Base-by-base conservation (phyloP, 1,140 invertebrate species). In the Amphibalanus amphitrite region DNA sequence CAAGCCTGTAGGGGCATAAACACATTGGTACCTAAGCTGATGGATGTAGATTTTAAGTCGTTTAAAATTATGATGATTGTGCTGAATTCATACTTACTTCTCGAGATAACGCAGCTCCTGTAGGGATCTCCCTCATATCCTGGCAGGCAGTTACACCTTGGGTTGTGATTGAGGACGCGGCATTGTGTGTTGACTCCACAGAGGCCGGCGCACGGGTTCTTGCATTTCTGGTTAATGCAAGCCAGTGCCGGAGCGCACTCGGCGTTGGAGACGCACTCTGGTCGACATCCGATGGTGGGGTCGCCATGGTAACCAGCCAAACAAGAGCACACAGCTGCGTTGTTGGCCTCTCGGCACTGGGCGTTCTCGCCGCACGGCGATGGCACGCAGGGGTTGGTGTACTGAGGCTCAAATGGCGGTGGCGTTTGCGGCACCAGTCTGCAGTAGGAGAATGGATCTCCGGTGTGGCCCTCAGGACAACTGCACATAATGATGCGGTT, bases 191-290 rank as follows among this genome's bases (percentile, higher is more conserved):
- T 72, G n/a, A 82, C 70, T 8, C 85, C 85, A 74, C 91, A 94
- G 13, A 87, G 87, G 69, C 87, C 87, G 25, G 84, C 82, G 75
- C 91, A 95, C 10, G 91, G 91, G 81, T 93, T 89, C 69, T 82
- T 82, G 78, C 90, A 93, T 78, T 90, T 91, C 74, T 88, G 86
- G 38, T 84, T 83, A n/a, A 74, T 67, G 71, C 79, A 79, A 26
- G 86, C 86, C 73, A 83, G 81, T 73, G 86, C 83, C 69, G 82
- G 82, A 67, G 85, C 82, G 74, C 88, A 90, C 77, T 89, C 87
- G 29, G 82, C 81, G n/a, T 76, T 87, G 86, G 59, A 83, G 25
- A 87, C 83, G 78, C 89, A 90, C 81, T 90, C 88, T 25, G 87
- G 87, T 75, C 86, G 30, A 77, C 86, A 86, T 72, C 83, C 76